Percentiles rank a stretch among this genome's conserved stretches.
Evolutionary conservation across 2,888 invertebrate species (phyloP).

Genomic region (Nasonovia ribisnigri): DNA sequence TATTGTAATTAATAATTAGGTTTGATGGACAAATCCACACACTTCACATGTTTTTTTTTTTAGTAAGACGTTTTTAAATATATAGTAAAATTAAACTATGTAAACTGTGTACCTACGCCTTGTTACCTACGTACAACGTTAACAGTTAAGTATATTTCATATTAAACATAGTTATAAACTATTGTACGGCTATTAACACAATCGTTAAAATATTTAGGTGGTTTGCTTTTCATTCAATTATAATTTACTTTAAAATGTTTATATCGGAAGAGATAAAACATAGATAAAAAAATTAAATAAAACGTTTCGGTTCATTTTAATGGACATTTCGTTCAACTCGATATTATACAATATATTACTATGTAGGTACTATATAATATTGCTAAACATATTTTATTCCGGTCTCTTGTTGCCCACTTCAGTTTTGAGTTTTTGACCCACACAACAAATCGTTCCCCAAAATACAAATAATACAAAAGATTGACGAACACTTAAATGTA

Average conservation of each 20-base stretch:
- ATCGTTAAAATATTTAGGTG: neutral
- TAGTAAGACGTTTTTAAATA: neutral
- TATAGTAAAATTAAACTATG: neutral
- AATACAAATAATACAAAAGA: constrained; percentile 5
- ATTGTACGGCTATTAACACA: neutral
- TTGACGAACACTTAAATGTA: neutral
- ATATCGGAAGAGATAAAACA: neutral
- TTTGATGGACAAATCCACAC: neutral
- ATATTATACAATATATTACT: neutral
- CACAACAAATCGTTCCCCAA: constrained; percentile 24
- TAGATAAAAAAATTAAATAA: neutral
- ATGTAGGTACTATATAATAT: neutral
- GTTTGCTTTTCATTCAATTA: neutral
- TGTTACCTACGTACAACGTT: neutral
- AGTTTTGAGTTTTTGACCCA: constrained; percentile 22
- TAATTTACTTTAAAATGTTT: neutral
- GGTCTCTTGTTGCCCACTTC: constrained; percentile 31
- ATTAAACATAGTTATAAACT: neutral
- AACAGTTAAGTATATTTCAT: too few species aligned
- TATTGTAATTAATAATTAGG: neutral
- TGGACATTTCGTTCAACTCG: neutral
- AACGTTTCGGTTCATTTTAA: neutral
- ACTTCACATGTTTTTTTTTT: neutral
- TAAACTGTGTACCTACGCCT: neutral
- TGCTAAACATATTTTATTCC: neutral